Conservation (phyloP, 2,113 vertebrate genomes). For the Picathartes gymnocephalus region DNA sequence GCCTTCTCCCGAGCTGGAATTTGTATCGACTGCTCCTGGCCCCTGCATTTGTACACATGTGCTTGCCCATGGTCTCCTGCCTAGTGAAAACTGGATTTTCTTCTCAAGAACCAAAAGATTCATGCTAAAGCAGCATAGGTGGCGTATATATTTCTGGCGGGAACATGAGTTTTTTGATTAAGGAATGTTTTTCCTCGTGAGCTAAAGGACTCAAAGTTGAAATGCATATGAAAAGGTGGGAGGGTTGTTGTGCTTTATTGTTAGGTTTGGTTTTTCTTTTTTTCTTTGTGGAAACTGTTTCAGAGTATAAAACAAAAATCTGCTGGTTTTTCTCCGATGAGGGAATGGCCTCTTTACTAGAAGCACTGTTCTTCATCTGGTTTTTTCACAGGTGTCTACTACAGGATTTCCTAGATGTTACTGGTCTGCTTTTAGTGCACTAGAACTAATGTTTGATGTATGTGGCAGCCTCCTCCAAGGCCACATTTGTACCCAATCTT, state of each 20-base stretch:
- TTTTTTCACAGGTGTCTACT: neutral
- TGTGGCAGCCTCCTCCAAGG: neutral
- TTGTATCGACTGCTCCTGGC: fast-evolving
- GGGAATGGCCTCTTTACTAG: neutral
- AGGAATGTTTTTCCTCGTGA: neutral
- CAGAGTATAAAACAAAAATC: neutral
- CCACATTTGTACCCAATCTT: neutral
- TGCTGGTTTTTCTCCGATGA: neutral
- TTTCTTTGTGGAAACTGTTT: neutral
- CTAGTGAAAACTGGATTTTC: neutral
- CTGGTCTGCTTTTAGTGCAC: neutral
- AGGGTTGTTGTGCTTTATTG: neutral
- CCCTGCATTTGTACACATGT: fast-evolving
- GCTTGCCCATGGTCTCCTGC: neutral
- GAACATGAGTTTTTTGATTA: neutral
- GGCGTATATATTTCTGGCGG: fast-evolving
- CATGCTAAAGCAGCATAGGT: neutral
- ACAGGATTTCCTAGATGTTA: neutral
- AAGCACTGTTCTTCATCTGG: neutral
- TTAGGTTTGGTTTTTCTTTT: neutral
- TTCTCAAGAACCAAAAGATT: neutral
- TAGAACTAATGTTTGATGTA: neutral
- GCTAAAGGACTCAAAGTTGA: neutral
- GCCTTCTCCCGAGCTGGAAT: neutral
- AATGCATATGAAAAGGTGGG: neutral